Percentiles rank a stretch among this genome's conserved stretches.
Evolutionary conservation across 2,797 vertebrate species (phyloP).

Genomic region (Ficedula albicollis): DNA sequence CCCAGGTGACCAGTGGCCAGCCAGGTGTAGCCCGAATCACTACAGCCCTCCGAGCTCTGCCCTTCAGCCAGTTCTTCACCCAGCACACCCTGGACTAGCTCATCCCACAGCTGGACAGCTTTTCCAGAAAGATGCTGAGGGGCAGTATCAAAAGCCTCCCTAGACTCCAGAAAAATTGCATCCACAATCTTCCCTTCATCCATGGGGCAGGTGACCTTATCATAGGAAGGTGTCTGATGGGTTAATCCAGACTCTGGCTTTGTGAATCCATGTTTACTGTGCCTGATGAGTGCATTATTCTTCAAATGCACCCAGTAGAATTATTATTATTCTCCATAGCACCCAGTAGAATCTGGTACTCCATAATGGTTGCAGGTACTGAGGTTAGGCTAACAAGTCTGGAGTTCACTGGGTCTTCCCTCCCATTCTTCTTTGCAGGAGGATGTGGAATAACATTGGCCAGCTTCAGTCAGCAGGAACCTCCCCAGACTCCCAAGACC

Average conservation of each 20-base stretch:
- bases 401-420: background rate
- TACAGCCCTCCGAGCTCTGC: background rate
- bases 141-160: too few relatives aligned
- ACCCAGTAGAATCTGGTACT: background rate
- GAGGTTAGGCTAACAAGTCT: background rate
- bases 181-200: background rate
- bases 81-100: fast-evolving
- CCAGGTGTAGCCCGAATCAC: background rate
- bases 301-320: too few relatives aligned
- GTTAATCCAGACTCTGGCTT: background rate
- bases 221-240: background rate
- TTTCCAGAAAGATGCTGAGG: background rate
- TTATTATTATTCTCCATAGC: fast-evolving
- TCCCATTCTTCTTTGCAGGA: background rate
- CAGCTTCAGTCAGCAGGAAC: background rate
- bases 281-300: background rate
- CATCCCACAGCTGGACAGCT: background rate
- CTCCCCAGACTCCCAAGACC: background rate
- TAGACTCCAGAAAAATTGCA: too few relatives aligned
- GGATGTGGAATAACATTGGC: background rate
- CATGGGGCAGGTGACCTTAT: background rate
- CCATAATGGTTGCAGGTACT: background rate
- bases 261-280: background rate
- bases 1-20: background rate
- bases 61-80: background rate